Evolutionary conservation across 1,140 invertebrate genomes (phyloP).

Genomic region (Vanessa tameamea): DNA sequence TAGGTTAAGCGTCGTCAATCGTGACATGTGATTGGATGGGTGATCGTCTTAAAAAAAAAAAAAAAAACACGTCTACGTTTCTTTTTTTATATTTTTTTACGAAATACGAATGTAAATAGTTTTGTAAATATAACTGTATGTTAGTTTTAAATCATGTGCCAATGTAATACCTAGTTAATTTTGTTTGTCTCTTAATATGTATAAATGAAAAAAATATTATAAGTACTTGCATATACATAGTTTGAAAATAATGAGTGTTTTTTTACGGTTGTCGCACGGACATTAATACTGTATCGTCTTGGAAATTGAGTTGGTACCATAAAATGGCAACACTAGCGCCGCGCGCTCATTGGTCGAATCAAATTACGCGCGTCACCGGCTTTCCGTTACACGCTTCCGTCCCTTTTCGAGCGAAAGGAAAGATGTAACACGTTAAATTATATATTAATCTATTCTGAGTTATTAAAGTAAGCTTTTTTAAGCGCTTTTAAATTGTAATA

Average conservation of each 20-base stretch:
- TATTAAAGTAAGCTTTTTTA: neutral
- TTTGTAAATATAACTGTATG: neutral
- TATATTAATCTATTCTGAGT: no score
- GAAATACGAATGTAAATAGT: neutral
- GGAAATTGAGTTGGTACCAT: no score
- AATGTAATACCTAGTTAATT: constrained; percentile 4
- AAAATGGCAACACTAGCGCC: no score
- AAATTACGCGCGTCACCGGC: no score
- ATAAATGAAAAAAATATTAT: constrained; percentile 3
- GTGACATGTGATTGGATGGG: constrained; percentile 2
- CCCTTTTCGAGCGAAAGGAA: no score
- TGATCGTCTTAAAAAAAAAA: neutral
- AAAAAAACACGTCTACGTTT: neutral
- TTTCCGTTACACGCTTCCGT: no score
- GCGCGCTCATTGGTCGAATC: no score
- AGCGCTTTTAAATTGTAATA: neutral
- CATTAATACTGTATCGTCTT: no score
- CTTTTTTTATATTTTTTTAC: constrained; percentile 6
- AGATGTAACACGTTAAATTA: no score
- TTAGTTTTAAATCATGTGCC: constrained; percentile 13
- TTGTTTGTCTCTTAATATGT: constrained; percentile 2
- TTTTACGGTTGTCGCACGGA: no score
- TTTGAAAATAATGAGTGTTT: neutral
- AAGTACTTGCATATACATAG: neutral
- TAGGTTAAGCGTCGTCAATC: neutral